phyloP scores from a whole-genome alignment of 1,140 invertebrate species.

The Monochamus saltuarius region DNA sequence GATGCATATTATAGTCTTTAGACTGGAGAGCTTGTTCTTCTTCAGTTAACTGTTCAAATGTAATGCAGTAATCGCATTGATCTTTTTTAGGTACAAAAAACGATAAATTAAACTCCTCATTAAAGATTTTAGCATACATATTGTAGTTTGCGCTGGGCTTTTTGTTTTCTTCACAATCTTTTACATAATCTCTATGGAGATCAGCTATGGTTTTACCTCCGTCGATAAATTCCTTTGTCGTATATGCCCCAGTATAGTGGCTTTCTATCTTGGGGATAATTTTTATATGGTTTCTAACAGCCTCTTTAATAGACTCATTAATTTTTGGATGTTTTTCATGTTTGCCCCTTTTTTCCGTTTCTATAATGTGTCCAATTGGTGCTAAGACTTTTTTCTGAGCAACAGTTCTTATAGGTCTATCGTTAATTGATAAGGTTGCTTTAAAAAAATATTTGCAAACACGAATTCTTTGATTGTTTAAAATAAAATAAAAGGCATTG shows the following conservation, averaged over 20 bases:
- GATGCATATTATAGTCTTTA: constrained; percentile 4
- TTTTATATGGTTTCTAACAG: too few relatives aligned
- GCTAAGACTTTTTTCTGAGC: neutral
- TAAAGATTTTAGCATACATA: constrained; percentile 13
- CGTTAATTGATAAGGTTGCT: constrained; percentile 4
- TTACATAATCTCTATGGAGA: constrained; percentile 10
- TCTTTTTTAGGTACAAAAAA: constrained; percentile 6
- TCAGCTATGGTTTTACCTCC: constrained; percentile 8
- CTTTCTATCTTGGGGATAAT: constrained; percentile 13
- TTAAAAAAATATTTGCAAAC: constrained; percentile 13
- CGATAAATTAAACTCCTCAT: constrained; percentile 9
- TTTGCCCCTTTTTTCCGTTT: too few relatives aligned
- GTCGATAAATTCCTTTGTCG: constrained; percentile 5
- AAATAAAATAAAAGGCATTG: constrained; percentile 17
- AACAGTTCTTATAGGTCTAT: neutral
- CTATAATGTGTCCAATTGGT: too few relatives aligned
- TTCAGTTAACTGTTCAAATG: constrained; percentile 2
- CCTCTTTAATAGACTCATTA: too few relatives aligned
- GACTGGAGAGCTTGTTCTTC: constrained; percentile 1
- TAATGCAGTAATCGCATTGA: too few relatives aligned
- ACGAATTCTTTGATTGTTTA: constrained; percentile 1
- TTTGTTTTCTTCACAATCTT: neutral
- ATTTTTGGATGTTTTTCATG: too few relatives aligned
- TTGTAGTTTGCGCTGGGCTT: too few relatives aligned
- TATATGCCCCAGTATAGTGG: constrained; percentile 2